Evolutionary conservation across 2,888 invertebrate genomes (phyloP).

Genomic region (Hypercompe scribonia): DNA sequence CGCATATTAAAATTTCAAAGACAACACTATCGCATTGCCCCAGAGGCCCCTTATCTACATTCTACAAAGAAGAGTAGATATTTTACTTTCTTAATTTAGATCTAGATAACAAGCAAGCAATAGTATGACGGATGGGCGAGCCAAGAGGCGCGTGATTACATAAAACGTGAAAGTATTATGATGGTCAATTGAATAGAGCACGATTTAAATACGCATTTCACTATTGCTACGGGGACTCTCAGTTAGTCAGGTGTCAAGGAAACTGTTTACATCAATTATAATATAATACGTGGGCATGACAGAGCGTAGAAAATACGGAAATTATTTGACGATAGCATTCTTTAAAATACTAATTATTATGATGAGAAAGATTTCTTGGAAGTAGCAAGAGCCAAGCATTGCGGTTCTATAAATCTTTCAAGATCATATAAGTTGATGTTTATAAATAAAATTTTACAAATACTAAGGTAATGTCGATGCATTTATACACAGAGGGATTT

Average conservation of each 20-base stretch:
- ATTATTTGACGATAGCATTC: constrained; percentile 20
- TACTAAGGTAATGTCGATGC: background rate
- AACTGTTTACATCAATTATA: constrained; percentile 39
- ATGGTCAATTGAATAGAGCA: constrained; percentile 73
- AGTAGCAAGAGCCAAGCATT: constrained; percentile 5
- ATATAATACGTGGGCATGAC: constrained; percentile 44
- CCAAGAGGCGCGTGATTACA: constrained; percentile 75
- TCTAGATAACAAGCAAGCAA: constrained; percentile 73
- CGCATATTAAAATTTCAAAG: constrained; percentile 43
- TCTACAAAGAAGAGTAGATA: constrained; percentile 68
- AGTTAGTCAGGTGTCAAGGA: constrained; percentile 51
- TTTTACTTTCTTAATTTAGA: constrained; percentile 74
- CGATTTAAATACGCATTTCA: constrained; percentile 62
- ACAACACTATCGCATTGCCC: constrained; percentile 43
- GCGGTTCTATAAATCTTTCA: constrained; percentile 7
- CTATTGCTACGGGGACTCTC: constrained; percentile 50
- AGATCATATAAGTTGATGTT: constrained; percentile 13
- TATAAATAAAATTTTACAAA: background rate
- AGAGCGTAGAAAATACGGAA: constrained; percentile 29
- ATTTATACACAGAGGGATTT: background rate
- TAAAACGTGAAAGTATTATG: constrained; percentile 80
- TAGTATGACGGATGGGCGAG: constrained; percentile 77
- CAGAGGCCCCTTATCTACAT: constrained; percentile 61
- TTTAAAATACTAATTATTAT: constrained; percentile 12
- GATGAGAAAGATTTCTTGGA: constrained; percentile 9